Conservation (phyloP, 2,113 vertebrate genomes). For the Pterocles orientalis region DNA sequence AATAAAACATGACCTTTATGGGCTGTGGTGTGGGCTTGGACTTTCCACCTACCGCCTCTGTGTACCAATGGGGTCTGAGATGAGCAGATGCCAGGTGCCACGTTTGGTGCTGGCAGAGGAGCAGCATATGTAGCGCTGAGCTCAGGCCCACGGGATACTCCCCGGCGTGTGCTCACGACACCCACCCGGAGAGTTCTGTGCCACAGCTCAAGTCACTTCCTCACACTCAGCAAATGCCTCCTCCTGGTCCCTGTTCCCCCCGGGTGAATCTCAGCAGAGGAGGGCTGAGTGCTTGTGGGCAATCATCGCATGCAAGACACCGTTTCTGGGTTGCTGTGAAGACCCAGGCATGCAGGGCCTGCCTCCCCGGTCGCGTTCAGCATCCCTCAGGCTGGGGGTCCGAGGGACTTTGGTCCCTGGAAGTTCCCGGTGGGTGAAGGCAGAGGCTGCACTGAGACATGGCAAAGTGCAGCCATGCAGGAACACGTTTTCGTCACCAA, state of each 20-base stretch:
- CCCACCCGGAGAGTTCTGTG: conserved; percentile 57
- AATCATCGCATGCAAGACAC: not conserved
- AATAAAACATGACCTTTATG: conserved; percentile 68
- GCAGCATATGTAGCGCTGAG: conserved; percentile 61
- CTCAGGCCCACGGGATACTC: conserved; percentile 65
- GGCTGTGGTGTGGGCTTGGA: conserved; percentile 66
- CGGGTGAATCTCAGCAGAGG: not conserved
- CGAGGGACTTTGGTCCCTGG: not conserved
- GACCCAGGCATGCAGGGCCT: not conserved
- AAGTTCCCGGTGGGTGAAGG: not conserved
- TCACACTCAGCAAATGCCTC: conserved; percentile 45
- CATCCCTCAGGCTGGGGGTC: not conserved
- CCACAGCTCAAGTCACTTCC: conserved; percentile 53
- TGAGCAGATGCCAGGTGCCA: conserved; percentile 65
- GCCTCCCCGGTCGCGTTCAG: not conserved
- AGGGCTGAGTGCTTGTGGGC: not conserved
- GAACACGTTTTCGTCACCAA: not conserved
- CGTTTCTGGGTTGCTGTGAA: not conserved
- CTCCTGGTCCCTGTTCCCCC: not conserved
- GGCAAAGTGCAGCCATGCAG: fast-evolving
- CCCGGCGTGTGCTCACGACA: conserved; percentile 57
- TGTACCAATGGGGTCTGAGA: conserved; percentile 61
- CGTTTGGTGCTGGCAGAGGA: conserved; percentile 62
- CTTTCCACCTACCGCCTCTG: conserved; percentile 53
- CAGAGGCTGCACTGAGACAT: not conserved